Evolutionary conservation across 1,140 invertebrate species (phyloP), one percentile per base, ranked within the genome.

Genomic region (Brachionus manjavacas): DNA sequence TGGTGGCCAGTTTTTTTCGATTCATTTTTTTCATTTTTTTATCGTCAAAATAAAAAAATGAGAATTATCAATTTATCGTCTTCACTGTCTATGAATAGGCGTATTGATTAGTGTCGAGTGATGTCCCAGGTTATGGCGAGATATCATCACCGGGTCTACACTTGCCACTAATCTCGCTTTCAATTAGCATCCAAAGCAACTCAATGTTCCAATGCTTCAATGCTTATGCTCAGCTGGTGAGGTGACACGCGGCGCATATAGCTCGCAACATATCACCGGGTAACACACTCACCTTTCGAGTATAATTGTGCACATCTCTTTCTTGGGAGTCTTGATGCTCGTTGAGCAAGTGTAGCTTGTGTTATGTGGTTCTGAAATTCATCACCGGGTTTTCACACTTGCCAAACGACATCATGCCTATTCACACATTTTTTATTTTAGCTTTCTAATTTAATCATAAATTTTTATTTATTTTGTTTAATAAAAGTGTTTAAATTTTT

Each of bases 371-470:
- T 66, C 35, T 23, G 12, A 39, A 9, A 39, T 23, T 81, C 79
- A 81, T 81, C 79, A 81, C 79, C 79, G 79, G 79, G 79, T 81
- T 81, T 81, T 81, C 79, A 81, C 79, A 81, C 79, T 81, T 81
- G 79, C 79, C 79, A 81, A 81, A 64, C 41, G 79, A 41, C 4
- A 68, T 60, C 20, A 35, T 55, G 39, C 31, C 12, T 41, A 25
- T 11, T 25, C 0, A 3, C 4, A 12, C 2, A 2, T 2, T 72
- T 72, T 72, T 72, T 41, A 16, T 35, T 35, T 72, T 31, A 31
- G 28, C 28, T 31, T 31, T 4, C 3, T 46, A 25, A 25, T 78
- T 46, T 41, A 25, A 25, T 12, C 0, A 46, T 8, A 46, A 39
- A 31, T 52, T 49, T 46, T 46, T 46, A 12, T 2, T n/a, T 46